Evolutionary conservation across 2,888 invertebrate species (phyloP), one percentile per base, ranked within the genome.

Genomic region (Ommatoiulus sabulosus): DNA sequence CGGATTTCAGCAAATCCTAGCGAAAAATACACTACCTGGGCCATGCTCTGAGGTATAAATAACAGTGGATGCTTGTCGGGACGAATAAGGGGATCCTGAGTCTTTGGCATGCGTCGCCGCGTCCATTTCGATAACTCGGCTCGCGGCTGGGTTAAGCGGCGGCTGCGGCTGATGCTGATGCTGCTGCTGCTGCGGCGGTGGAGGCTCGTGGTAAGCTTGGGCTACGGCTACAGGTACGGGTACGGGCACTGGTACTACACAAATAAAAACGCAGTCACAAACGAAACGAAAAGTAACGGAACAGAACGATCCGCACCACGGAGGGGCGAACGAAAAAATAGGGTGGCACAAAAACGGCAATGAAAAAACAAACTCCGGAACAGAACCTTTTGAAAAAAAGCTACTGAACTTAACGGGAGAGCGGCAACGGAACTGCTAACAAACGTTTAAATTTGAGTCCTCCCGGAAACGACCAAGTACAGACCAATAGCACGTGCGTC

Each of bases 11-110:
- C 35, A 35, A 35, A 35, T 35, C 35, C 35, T 35, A 35, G 35
- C 35, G 35, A 35, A 1, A 35, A 46, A 88, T 87, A 89, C 91
- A 93, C 93, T 94, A 93, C 95, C 95, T 92, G 94, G 94, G 90
- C 95, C 95, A 91, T 94, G 94, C 92, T 96, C 95, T 85, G 96
- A 96, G 91, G 97, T 97, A 93, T 97, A 97, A 91, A 97, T 97
- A 90, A 97, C 94, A 35, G 97, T 97, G 88, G 97, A 96, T 4
- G 96, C 96, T 91, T 96, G 95, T 91, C 96, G 94, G 90, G 95
- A 95, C 5, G 96, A 95, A 92, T 96, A 96, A 0, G 96, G 95
- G 90, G 95, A 94, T 87, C 94, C 94, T 90, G 95, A 94, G 87
- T 94, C 94, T 90, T 90, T 90, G 87, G 87, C 46, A 48, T 80